Evolutionary conservation across 1,140 invertebrate species (phyloP), one percentile per base, ranked within the genome.

Genomic region (Theocolax elegans): DNA sequence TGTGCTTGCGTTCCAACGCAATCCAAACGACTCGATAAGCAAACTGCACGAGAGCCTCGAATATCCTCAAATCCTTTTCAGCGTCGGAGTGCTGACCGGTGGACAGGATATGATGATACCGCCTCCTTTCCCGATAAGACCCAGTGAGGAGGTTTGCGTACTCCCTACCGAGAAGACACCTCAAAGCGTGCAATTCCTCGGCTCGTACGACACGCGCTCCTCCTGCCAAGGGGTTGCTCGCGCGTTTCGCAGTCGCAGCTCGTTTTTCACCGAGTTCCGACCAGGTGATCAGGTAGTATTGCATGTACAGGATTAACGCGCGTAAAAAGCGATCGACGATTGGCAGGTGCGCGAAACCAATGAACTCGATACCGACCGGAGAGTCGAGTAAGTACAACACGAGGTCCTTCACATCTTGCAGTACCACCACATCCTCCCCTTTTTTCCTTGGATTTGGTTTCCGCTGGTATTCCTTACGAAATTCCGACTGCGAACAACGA

Each of bases 401-500:
- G 25, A 92, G 84, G 76, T 91, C 88, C 80, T 91, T 91, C 42
- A 91, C 81, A 74, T 91, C 90, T 81, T 91, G 89, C 19, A 91
- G 76, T 7, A 88, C 88, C 15, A 91, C 85, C 19, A 90, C 76
- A 67, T 89, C 86, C 9, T 6, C n/a, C n/a, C 15, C 15, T 3
- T 27, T 23, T 3, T 8, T 23, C 48, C 3, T 19, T n/a, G 66
- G 19, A 35, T 35, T 6, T 35, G 4, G 19, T 21, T 10, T 44
- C 42, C 67, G 62, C 10, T 58, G 10, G 38, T 71, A 65, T 0
- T 23, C 0, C 51, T 54, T 62, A 1, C 13, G 59, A 17, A 49
- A 71, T 8, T 48, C 58, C 1, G 59, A 21, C 67, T 70, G n/a
- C n/a, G n/a, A n/a, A n/a, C n/a, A n/a, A n/a, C n/a, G n/a, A n/a